phyloP scores from a whole-genome alignment of 53 echinoderm and acorn worm species.

The Stichopus horrens region DNA sequence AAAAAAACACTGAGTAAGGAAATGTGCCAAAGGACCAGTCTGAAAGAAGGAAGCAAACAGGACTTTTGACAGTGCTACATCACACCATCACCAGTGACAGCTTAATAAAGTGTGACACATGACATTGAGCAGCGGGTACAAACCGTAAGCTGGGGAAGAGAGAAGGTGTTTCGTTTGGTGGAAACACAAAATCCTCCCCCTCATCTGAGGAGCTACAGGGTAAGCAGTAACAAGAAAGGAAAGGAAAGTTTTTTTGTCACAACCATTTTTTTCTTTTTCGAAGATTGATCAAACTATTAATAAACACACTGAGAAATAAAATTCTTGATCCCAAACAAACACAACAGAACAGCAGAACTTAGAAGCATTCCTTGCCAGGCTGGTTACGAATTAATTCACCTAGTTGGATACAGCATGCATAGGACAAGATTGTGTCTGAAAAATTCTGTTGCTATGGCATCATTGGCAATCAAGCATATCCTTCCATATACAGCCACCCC shows the following conservation, averaged over 20 bases:
- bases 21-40: neutral
- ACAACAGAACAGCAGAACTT: neutral
- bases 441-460: too few relatives aligned
- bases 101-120: neutral
- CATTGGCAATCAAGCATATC: too few relatives aligned
- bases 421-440: too few relatives aligned
- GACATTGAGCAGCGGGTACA: neutral
- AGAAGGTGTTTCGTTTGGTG: slow-evolving; percentile 38
- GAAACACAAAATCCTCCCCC: slow-evolving; percentile 47
- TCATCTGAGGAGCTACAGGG: slow-evolving; percentile 39
- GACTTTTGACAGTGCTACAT: neutral
- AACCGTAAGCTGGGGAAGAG: slow-evolving; percentile 41
- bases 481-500: too few relatives aligned
- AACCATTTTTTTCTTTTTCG: neutral
- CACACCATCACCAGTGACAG: neutral
- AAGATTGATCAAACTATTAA: too few relatives aligned
- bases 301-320: too few relatives aligned
- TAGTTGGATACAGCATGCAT: too few relatives aligned
- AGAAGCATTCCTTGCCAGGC: too few relatives aligned
- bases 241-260: neutral
- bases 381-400: too few relatives aligned
- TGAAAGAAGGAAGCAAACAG: neutral
- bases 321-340: too few relatives aligned
- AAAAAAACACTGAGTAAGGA: neutral
- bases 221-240: slow-evolving; percentile 36